Percentiles rank a stretch among this genome's conserved stretches.
Evolutionary conservation across 2,113 vertebrate genomes (phyloP).

Genomic region (Aix galericulata): DNA sequence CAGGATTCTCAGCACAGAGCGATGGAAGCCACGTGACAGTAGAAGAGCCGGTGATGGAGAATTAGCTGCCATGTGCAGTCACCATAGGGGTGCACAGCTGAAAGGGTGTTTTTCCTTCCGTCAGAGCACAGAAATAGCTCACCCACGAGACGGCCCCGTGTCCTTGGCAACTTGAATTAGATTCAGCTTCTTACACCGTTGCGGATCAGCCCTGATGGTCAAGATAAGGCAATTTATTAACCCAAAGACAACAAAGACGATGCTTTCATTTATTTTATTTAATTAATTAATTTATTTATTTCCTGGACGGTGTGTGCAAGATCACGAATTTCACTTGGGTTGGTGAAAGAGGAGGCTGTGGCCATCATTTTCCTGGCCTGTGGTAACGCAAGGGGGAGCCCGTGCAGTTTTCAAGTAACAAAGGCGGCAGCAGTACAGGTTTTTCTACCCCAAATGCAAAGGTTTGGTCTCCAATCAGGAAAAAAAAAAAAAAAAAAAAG

Average conservation of each 20-base stretch:
- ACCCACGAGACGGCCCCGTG: not conserved
- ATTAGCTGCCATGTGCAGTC: not conserved
- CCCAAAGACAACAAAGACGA: not conserved
- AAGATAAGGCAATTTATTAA: not conserved
- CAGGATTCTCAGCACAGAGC: not conserved
- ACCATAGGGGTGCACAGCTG: not conserved
- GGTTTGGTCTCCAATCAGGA: not conserved
- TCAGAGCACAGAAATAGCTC: not conserved
- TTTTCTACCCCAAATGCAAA: not conserved
- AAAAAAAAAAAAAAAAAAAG: no score
- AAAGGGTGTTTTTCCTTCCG: not conserved
- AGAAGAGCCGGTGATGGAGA: not conserved
- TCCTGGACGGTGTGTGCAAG: not conserved
- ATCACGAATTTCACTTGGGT: rapidly evolving
- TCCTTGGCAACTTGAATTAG: not conserved
- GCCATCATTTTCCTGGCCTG: not conserved
- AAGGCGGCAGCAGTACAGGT: rapidly evolving
- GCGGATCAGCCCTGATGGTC: not conserved
- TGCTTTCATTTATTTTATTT: no score
- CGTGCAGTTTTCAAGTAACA: not conserved
- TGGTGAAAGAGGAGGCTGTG: not conserved
- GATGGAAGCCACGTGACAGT: not conserved
- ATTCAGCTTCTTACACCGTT: not conserved
- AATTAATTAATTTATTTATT: no score
- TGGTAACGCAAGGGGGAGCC: slow-evolving; percentile 26